phyloP scores from a whole-genome alignment of 2,888 invertebrate genomes.

The Stenchaetothrips biformis region DNA sequence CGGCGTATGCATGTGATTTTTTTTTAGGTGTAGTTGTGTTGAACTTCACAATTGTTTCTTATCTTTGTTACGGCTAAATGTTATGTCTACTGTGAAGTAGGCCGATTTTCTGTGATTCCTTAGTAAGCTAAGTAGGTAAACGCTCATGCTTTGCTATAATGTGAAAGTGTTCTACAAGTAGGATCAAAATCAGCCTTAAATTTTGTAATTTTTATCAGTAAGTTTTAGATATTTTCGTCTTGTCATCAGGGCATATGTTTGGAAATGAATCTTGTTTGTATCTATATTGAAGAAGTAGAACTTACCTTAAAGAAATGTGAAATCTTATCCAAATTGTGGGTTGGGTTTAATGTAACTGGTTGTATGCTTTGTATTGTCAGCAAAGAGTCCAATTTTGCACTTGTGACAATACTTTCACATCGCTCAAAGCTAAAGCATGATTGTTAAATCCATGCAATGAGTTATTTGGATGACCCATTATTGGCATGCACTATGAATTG shows the following conservation, averaged over 20 bases:
- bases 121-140: conserved; percentile 16
- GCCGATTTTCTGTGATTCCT: conserved; percentile 14
- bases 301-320: too few species aligned
- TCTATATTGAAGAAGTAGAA: too few species aligned
- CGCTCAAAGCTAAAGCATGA: neutral
- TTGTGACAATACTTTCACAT: neutral
- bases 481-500: neutral
- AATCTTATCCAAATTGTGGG: neutral
- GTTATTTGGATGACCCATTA: neutral
- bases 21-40: neutral
- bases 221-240: neutral
- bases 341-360: neutral
- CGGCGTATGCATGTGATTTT: neutral
- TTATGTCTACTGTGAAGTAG: neutral
- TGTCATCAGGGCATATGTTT: too few species aligned
- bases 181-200: neutral
- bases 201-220: neutral
- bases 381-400: neutral
- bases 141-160: neutral
- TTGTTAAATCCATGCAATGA: neutral
- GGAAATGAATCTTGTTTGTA: too few species aligned
- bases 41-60: neutral
- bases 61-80: neutral
- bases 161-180: neutral
- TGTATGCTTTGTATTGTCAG: neutral